Conservation (phyloP, 2,888 invertebrate species). For the Tenthredo distinguenda region DNA sequence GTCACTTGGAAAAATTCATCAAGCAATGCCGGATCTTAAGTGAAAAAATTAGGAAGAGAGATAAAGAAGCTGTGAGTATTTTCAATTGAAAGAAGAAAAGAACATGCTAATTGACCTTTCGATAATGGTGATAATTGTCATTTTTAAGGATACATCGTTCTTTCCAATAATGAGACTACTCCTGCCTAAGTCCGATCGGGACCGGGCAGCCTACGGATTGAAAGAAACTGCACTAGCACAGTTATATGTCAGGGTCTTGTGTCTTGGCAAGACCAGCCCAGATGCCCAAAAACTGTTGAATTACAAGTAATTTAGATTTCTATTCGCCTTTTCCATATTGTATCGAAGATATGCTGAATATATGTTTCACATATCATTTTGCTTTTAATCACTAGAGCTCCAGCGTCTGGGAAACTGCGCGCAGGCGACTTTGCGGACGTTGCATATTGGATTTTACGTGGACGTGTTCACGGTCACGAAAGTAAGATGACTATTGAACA, state of each 20-base stretch:
- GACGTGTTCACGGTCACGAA: constrained; percentile 77
- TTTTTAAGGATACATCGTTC: constrained; percentile 80
- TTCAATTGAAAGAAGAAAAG: background rate
- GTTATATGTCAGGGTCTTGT: constrained; percentile 87
- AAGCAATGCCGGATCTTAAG: constrained; percentile 78
- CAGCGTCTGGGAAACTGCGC: constrained; percentile 78
- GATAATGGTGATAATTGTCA: constrained; percentile 75
- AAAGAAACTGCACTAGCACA: constrained; percentile 88
- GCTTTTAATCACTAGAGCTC: constrained; percentile 74
- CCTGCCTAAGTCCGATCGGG: constrained; percentile 88
- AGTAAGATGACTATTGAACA: constrained; percentile 83
- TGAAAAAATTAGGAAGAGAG: constrained; percentile 70
- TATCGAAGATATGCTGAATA: background rate
- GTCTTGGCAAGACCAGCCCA: constrained; percentile 84
- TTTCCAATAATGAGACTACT: constrained; percentile 90
- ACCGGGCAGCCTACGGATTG: constrained; percentile 90
- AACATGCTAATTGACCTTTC: background rate
- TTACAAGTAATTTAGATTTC: constrained; percentile 74
- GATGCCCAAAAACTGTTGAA: constrained; percentile 81
- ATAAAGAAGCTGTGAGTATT: constrained; percentile 70
- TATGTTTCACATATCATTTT: too few species aligned
- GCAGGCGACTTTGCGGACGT: constrained; percentile 90
- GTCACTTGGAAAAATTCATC: constrained; percentile 79
- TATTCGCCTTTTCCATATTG: background rate
- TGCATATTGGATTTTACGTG: constrained; percentile 85